Percentiles rank a stretch among this genome's conserved stretches.
phyloP scores from a whole-genome alignment of 2,113 vertebrate genomes.

The Centropristis striata region DNA sequence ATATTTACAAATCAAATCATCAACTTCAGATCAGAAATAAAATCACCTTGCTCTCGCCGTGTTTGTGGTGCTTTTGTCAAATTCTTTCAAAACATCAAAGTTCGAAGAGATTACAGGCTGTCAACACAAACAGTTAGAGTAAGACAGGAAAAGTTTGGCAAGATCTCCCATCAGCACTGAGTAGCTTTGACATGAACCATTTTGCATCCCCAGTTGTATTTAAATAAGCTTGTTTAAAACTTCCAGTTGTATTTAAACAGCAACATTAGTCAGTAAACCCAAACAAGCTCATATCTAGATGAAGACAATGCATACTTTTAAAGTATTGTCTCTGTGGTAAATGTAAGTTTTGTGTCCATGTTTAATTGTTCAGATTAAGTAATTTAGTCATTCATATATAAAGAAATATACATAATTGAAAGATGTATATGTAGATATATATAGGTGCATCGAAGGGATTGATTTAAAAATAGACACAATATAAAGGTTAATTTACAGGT shows the following conservation, averaged over 20 bases:
- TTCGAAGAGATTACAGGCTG: constrained; percentile 19
- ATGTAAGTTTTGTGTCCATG: background rate
- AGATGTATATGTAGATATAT: background rate
- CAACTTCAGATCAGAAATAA: constrained; percentile 26
- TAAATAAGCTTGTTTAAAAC: background rate
- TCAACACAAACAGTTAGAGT: background rate
- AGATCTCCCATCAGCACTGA: background rate
- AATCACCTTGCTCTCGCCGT: constrained; percentile 2
- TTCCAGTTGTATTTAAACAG: background rate
- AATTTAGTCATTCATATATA: background rate
- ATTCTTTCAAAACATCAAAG: constrained; percentile 24
- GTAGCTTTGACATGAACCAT: constrained; percentile 22
- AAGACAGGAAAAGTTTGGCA: background rate
- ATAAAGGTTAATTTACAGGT: no score
- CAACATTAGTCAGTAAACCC: background rate
- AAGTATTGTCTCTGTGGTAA: background rate
- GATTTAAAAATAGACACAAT: background rate
- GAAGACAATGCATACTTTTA: background rate
- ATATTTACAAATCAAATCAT: constrained; percentile 55
- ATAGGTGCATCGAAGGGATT: background rate
- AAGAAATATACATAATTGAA: background rate
- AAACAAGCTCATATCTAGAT: background rate
- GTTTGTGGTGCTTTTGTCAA: constrained; percentile 37
- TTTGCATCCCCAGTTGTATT: constrained; percentile 20
- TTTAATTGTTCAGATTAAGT: background rate